Evolutionary conservation across 1,140 invertebrate species (phyloP).

Genomic region (Pristionchus pacificus): DNA sequence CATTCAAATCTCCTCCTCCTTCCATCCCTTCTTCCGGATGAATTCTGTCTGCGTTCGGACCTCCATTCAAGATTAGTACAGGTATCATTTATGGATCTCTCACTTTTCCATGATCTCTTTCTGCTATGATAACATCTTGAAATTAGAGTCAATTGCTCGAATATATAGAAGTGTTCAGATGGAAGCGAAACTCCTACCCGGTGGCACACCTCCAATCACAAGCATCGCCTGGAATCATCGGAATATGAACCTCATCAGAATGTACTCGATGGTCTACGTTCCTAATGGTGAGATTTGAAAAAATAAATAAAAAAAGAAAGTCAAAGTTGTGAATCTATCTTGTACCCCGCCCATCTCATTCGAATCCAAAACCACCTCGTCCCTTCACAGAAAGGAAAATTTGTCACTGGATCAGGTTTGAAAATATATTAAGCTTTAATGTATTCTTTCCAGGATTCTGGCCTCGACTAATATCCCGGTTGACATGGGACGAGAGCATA

Average conservation of each 20-base stretch:
- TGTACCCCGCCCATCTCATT: too few relatives aligned
- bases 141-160: too few relatives aligned
- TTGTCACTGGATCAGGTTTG: too few relatives aligned
- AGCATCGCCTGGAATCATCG: too few relatives aligned
- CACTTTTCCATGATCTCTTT: background rate
- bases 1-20: conserved; percentile 83
- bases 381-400: too few relatives aligned
- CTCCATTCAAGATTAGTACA: conserved; percentile 35
- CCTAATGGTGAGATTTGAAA: conserved; percentile 62
- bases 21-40: conserved; percentile 81
- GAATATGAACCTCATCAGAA: too few relatives aligned
- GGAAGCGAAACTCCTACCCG: background rate
- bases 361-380: too few relatives aligned
- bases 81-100: background rate
- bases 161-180: too few relatives aligned
- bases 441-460: conserved; percentile 77
- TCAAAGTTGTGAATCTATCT: too few relatives aligned
- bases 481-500: conserved; percentile 8
- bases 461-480: conserved; percentile 82
- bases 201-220: background rate
- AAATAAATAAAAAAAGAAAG: too few relatives aligned
- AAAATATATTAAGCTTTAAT: too few relatives aligned
- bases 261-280: conserved; percentile 81
- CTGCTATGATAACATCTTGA: too few relatives aligned
- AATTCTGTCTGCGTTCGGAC: conserved; percentile 67